Evolutionary conservation across 2,888 invertebrate genomes (phyloP).

Genomic region (Glaucopsyche alexis): DNA sequence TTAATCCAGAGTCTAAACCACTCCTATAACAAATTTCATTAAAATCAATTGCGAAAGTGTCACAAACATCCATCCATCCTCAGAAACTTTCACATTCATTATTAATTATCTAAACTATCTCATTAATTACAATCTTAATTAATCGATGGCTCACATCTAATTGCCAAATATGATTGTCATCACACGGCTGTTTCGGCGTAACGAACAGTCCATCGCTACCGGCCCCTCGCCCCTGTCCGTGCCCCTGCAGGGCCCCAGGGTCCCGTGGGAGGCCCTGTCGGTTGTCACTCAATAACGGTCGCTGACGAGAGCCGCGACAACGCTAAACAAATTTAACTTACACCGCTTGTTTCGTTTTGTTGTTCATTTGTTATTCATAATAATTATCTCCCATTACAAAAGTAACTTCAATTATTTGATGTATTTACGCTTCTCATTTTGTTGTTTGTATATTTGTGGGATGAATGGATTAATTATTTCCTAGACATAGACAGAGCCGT

Average conservation of each 20-base stretch:
- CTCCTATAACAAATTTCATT: too few relatives aligned
- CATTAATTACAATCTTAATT: background rate
- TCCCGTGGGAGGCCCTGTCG: background rate
- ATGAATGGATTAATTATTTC: too few relatives aligned
- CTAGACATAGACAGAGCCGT: too few relatives aligned
- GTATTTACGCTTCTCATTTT: background rate
- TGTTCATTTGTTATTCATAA: background rate
- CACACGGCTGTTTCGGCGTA: background rate
- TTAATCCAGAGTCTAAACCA: too few relatives aligned
- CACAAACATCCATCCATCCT: too few relatives aligned
- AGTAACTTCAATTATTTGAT: background rate
- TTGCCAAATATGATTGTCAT: background rate
- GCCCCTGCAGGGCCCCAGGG: background rate
- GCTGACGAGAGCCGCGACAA: background rate
- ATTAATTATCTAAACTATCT: background rate
- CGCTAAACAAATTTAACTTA: constrained; percentile 17
- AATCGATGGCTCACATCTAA: background rate
- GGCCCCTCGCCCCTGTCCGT: background rate
- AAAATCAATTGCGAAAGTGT: too few relatives aligned
- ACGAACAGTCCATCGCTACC: background rate
- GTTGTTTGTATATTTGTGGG: background rate
- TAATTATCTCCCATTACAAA: background rate
- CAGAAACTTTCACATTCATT: background rate
- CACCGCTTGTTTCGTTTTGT: background rate
- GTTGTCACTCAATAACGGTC: background rate